These are phyloP conservation scores for Phyllopteryx taeniolatus DNA, from an alignment of 2,113 vertebrate species.

Conservation along the genomic window DNA sequence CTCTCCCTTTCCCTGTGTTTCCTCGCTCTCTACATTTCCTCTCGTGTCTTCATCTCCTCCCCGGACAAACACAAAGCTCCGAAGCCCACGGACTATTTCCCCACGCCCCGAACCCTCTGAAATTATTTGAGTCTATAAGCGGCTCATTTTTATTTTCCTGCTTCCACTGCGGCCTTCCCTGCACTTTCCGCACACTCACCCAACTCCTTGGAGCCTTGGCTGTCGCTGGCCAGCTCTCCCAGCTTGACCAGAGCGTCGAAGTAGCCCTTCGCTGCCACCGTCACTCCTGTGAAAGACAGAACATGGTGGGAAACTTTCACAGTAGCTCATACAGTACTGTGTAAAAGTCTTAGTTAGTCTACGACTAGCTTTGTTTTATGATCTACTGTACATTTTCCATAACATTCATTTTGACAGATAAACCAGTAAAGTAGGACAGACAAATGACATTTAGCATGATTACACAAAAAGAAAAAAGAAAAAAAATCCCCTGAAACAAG, in stretches of 20 bases:
- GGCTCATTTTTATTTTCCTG: slow-evolving; percentile 10
- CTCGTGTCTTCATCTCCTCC: slow-evolving; percentile 49
- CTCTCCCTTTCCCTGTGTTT: slow-evolving; percentile 63
- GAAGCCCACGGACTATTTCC: slow-evolving; percentile 17
- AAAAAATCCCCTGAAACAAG: too few species aligned
- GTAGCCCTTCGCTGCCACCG: slow-evolving; percentile 82
- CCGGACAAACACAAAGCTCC: slow-evolving; percentile 30
- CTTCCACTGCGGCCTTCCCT: background rate
- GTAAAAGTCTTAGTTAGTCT: too few species aligned
- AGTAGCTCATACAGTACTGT: too few species aligned
- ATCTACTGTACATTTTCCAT: too few species aligned
- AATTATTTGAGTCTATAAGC: slow-evolving; percentile 18
- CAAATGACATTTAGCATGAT: too few species aligned
- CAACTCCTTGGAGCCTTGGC: slow-evolving; percentile 84
- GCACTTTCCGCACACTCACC: slow-evolving; percentile 68
- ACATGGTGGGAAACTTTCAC: background rate
- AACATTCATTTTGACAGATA: too few species aligned
- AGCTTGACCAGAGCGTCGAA: slow-evolving; percentile 85
- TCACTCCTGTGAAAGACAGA: slow-evolving; percentile 71
- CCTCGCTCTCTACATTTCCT: slow-evolving; percentile 51
- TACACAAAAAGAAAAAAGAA: too few species aligned
- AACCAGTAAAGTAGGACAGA: too few species aligned
- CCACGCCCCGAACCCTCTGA: slow-evolving; percentile 22
- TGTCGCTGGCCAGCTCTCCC: slow-evolving; percentile 82
- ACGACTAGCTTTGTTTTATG: too few species aligned